A percentile compares a stretch with the other conserved stretches of the same genome.
These are phyloP conservation scores for Pampusana beccarii DNA, from an alignment of 2,113 vertebrate genomes.

Conservation along the genomic window DNA sequence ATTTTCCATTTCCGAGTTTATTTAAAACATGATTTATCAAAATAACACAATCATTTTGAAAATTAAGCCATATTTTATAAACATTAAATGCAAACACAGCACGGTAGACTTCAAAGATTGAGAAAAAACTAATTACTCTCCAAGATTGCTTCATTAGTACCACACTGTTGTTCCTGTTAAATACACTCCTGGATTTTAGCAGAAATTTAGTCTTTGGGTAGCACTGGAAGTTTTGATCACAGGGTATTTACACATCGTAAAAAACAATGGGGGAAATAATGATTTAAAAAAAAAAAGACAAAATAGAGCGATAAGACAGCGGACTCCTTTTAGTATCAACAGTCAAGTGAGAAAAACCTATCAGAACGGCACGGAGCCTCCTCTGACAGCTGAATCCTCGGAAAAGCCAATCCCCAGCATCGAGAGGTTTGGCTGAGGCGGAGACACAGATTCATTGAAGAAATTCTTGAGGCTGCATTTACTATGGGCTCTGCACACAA, in stretches of 20 bases:
- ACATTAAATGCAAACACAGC: not conserved
- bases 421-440: constrained; percentile 73
- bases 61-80: not conserved
- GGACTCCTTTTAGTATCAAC: constrained; percentile 43
- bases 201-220: not conserved
- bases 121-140: not conserved
- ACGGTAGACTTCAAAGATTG: not conserved
- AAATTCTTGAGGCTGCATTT: constrained; percentile 76
- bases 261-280: not conserved
- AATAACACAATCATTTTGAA: not conserved
- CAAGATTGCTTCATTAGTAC: not conserved
- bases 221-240: not conserved
- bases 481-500: constrained; percentile 70
- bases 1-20: not conserved
- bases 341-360: constrained; percentile 64
- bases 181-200: rapidly evolving
- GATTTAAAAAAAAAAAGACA: rapidly evolving
- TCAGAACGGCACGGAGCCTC: constrained; percentile 34
- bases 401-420: constrained; percentile 76
- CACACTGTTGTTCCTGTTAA: not conserved
- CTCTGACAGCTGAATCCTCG: constrained; percentile 70
- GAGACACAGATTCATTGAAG: constrained; percentile 79
- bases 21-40: not conserved
- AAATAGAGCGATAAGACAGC: not conserved
- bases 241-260: not conserved